These are phyloP conservation scores for Protobothrops mucrosquamatus DNA, from an alignment of 2,113 vertebrate species.

Conservation along the genomic window DNA sequence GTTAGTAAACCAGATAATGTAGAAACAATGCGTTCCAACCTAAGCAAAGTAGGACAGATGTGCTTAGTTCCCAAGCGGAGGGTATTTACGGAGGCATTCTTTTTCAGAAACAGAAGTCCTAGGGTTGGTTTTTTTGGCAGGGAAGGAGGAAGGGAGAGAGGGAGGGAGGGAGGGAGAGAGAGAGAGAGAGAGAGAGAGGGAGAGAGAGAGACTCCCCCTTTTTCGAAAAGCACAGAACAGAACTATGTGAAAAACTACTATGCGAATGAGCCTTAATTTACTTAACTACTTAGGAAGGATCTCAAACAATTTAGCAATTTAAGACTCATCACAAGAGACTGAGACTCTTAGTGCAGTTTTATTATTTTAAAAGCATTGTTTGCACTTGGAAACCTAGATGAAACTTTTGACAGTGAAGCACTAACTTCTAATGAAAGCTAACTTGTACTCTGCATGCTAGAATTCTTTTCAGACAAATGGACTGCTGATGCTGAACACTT, in stretches of 20 bases:
- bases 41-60: neutral
- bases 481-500: neutral
- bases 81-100: neutral
- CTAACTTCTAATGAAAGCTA: constrained; percentile 4
- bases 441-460: neutral
- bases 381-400: neutral
- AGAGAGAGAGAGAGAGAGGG: no score
- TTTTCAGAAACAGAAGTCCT: neutral
- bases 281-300: neutral
- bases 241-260: neutral
- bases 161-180: no score
- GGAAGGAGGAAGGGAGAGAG: no score
- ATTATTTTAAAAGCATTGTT: neutral
- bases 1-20: constrained; percentile 66
- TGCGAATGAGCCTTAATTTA: neutral
- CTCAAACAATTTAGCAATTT: neutral
- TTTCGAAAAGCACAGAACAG: neutral
- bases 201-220: neutral
- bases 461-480: neutral
- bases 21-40: neutral
- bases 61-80: neutral
- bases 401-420: neutral
- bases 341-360: neutral
- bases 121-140: neutral
- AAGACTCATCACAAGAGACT: neutral